Evolutionary conservation across 2,797 vertebrate genomes (phyloP), one percentile per base, ranked within the genome.

Genomic region (Gallinago stenura): DNA sequence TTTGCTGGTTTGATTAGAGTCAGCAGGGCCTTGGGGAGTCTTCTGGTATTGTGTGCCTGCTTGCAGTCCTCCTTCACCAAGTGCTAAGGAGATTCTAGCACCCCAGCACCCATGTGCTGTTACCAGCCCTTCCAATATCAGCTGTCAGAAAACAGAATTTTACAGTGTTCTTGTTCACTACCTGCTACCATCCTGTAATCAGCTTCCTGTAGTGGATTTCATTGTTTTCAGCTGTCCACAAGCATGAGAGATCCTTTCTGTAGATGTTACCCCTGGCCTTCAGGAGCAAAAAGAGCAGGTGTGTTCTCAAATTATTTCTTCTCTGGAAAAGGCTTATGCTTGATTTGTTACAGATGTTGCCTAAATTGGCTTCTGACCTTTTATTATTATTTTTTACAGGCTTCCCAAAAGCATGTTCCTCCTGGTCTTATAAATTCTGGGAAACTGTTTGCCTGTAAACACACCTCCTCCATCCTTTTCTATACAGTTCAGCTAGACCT

Each of bases 341-440:
- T 6, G 7, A 83, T 90, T 93, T 92, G 56, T 82, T 77, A 62
- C 48, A 90, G 87, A 68, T 89, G 83, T 20, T 5, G 1, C 53
- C 60, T 79, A 41, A 69, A 73, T 66, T 94, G 70, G 43, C 79
- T 62, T 48, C 73, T 90, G 64, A 58, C 24, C 37, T 86, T 93
- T 91, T 90, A 28, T 57, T 93, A 71, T 68, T 68, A 31, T 72
- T 91, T 87, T 56, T 45, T 84, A 51, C 56, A 60, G 66, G 30
- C 60, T 94, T 95, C 68, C 48, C 85, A 91, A 73, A 81, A 97
- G 71, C 1, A 0, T 66, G 25, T 89, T 94, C 48, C 45, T 96
- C 68, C 51, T 45, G 24, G 16, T 70, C 70, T 79, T 94, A 76
- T 73, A 60, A 89, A 68, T 64, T 71, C 83, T 43, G 21, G 25